Base-by-base conservation (phyloP, 1,140 invertebrate species). In the Euwallacea similis region DNA sequence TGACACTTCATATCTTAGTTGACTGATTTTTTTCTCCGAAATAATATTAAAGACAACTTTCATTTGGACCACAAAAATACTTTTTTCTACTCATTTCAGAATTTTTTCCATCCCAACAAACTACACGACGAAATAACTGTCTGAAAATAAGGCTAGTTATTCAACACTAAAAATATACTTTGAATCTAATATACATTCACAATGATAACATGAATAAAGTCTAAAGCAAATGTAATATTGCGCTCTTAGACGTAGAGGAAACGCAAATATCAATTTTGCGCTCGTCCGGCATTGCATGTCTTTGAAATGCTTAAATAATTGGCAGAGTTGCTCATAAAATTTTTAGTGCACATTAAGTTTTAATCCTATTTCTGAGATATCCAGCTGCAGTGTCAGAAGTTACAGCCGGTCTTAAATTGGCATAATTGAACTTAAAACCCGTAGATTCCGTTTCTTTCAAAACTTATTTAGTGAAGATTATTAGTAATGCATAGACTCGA, bases 341-440 rank as follows among this genome's bases (percentile, higher is more conserved):
- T 55, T 55, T 55, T 70, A 62, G 53, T 46, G 46, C 55, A 33
- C 60, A 69, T 69, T 69, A 69, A 50, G 56, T 42, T 61, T 69
- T 69, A 69, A 69, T 69, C 59, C 43, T 15, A 46, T 60, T 54
- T 70, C 59, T 70, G 47, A 55, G 59, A 55, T 43, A 69, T 60
- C 58, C 59, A 42, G 64, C 33, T 42, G 55, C 41, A 53, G 44
- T 63, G 59, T 70, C 68, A 16, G 53, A 63, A 70, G 47, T 63
- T 70, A 70, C 41, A 61, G 60, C 60, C 59, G 50, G 68, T 63
- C 44, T 70, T 70, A 70, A 70, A 70, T 70, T 70, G 68, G 53
- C 16, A 70, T 70, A 70, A 70, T 70, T 70, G 68, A 63, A 63
- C 60, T 70, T 50, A 53, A 56, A 62, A 62, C 68, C 47, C 7